These are phyloP conservation scores for Pollenia griseotomentosa DNA, from an alignment of 2,888 invertebrate genomes.

Conservation along the genomic window DNA sequence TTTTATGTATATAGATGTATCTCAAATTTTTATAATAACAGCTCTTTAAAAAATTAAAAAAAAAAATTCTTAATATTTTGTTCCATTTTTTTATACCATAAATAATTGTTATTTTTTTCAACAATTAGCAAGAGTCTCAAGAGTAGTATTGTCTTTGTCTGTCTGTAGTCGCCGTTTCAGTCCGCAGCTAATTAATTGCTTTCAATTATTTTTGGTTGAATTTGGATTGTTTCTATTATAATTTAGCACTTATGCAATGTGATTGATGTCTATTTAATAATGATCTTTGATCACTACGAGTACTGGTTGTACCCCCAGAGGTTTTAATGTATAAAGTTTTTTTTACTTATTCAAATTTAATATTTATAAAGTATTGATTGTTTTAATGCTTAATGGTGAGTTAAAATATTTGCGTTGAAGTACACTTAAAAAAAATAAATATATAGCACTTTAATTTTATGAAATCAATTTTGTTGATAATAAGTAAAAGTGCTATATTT, in stretches of 20 bases:
- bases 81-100: conserved; percentile 13
- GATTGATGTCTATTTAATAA: conserved; percentile 41
- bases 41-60: background rate
- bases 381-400: background rate
- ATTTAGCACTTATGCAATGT: conserved; percentile 37
- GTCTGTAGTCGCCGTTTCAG: background rate
- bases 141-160: background rate
- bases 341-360: conserved; percentile 41
- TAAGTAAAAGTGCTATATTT: no score
- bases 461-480: no score
- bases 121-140: background rate
- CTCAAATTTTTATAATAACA: conserved; percentile 19
- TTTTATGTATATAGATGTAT: no score
- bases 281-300: conserved; percentile 58
- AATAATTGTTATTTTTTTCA: conserved; percentile 29
- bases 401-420: background rate
- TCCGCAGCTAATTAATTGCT: conserved; percentile 43
- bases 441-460: background rate
- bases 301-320: conserved; percentile 27
- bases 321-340: conserved; percentile 21
- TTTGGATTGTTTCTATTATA: conserved; percentile 9
- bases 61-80: background rate
- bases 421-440: conserved; percentile 29
- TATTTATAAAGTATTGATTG: conserved; percentile 27
- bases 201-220: conserved; percentile 9